Base-by-base conservation (phyloP, 1,140 invertebrate species). In the Drosophila pachea region DNA sequence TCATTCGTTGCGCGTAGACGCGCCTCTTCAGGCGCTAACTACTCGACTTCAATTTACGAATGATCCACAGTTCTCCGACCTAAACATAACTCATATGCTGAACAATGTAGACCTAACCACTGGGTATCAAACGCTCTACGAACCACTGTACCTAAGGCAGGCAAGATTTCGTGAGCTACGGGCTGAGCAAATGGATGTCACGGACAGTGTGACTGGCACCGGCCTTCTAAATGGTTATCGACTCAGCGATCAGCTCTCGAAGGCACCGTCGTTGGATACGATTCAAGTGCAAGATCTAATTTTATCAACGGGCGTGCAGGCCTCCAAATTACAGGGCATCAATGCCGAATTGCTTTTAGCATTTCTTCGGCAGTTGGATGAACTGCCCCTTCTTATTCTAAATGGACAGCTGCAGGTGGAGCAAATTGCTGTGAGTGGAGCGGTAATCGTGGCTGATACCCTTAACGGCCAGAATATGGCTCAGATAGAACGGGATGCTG, bases 1-100 rank as follows among this genome's bases (percentile, higher is more conserved):
- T 4, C 73, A 89, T 11, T 61, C 82, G 4, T 67, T 91, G 3
- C 89, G 78, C 7, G 45, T 90, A 8, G 71, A 81, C 61, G 87
- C 62, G 40, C 66, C 79, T 0, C 4, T 74, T 2, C 7, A 8
- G 9, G 64, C 66, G 3, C 12, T 60, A 1, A 55, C 43, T 1
- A 82, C 74, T 0, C 54, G 69, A 0, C 52, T 88, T 0, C 70
- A 54, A 0, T 88, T 88, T 12, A 47, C 4, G 31, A 3, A 53
- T 7, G 32, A 22, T 0, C 53, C 74, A 0, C 33, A 72, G n/a
- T 16, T 86, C 7, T 0, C 33, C 1, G 29, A 60, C 1, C 71
- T 86, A 22, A 50, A 45, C 0, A 61, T 86, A 6, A 55, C 48
- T 0, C 50, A 60, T 47, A 56, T 29, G 4, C 47, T 88, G 6